These are phyloP conservation scores for Mamestra configurata DNA, from an alignment of 1,140 invertebrate species.

Conservation along the genomic window DNA sequence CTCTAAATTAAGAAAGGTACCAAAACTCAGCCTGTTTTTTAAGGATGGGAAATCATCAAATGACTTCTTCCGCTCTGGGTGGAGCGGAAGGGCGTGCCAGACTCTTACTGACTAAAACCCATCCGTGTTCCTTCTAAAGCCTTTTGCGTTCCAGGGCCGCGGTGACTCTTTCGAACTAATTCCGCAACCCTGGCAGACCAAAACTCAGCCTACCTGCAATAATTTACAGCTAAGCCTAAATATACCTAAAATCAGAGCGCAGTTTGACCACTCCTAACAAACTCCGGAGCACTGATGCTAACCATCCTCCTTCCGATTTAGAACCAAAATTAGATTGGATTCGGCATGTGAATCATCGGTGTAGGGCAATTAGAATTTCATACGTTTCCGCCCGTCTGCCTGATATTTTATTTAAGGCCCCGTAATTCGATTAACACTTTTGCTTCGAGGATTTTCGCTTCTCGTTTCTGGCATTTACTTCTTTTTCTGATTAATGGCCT, in stretches of 20 bases:
- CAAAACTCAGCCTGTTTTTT: too few species aligned
- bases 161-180: too few species aligned
- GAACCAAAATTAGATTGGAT: conserved; percentile 53
- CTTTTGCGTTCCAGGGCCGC: too few species aligned
- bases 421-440: conserved; percentile 37
- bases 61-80: too few species aligned
- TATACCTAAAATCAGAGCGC: background rate
- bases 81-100: too few species aligned
- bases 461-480: background rate
- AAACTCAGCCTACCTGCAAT: background rate
- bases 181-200: too few species aligned
- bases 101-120: too few species aligned
- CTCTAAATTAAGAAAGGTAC: too few species aligned
- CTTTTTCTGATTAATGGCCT: background rate
- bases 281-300: conserved; percentile 18
- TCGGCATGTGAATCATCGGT: conserved; percentile 53
- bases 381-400: conserved; percentile 59
- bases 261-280: conserved; percentile 27
- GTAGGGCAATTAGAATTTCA: conserved; percentile 65
- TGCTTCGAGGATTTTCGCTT: conserved; percentile 10
- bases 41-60: too few species aligned
- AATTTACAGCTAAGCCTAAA: background rate
- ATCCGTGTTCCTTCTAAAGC: too few species aligned
- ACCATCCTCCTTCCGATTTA: conserved; percentile 48
- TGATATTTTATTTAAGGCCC: conserved; percentile 48